Conservation (phyloP, 2,113 vertebrate species). For the Martes martes region DNA sequence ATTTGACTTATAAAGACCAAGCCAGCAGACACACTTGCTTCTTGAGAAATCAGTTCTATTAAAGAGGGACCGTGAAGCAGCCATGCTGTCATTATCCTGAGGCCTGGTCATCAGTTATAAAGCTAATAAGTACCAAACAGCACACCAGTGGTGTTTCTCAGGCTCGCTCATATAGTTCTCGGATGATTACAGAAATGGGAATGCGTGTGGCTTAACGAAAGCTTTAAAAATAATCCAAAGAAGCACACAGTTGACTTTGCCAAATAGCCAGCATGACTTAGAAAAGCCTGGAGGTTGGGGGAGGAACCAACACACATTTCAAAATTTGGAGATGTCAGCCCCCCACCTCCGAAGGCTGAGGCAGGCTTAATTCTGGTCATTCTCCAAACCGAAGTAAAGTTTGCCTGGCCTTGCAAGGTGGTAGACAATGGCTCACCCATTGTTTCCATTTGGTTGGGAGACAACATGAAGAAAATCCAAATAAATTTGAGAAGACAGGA, state of each 20-base stretch:
- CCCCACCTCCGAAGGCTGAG: not conserved
- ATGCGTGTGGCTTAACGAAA: not conserved
- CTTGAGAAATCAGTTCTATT: slow-evolving; percentile 24
- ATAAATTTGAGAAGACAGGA: not conserved
- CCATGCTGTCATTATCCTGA: slow-evolving; percentile 76
- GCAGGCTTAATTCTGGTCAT: not conserved
- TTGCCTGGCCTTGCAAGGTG: accelerated
- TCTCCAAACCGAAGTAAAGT: not conserved
- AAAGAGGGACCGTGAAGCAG: slow-evolving; percentile 41
- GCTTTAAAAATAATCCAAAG: not conserved
- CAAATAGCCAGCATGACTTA: not conserved
- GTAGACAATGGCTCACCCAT: not conserved
- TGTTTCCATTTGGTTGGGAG: not conserved
- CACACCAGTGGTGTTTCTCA: not conserved
- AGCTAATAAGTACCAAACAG: slow-evolving; percentile 67
- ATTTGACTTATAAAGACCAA: not conserved
- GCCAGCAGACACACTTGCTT: slow-evolving; percentile 56
- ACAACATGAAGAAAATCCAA: not conserved
- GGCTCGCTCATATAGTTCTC: not conserved
- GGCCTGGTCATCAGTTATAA: slow-evolving; percentile 73
- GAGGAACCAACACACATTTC: not conserved
- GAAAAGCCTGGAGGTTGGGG: not conserved
- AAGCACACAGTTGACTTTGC: not conserved
- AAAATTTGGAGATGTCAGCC: no score
- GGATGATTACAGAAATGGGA: not conserved